phyloP scores from a whole-genome alignment of 2,113 vertebrate genomes.

The Rhea americana region DNA sequence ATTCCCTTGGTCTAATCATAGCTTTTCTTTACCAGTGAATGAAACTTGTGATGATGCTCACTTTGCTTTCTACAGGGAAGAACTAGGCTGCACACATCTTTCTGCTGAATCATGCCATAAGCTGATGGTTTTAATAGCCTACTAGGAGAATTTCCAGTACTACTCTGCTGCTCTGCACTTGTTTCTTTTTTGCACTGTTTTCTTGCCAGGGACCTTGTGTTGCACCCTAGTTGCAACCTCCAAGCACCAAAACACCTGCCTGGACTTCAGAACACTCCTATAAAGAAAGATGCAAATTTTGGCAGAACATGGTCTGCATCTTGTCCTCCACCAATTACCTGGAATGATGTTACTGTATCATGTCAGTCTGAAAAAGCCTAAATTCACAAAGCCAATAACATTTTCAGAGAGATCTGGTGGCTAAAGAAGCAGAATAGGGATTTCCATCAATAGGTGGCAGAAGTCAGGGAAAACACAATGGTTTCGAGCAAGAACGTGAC shows the following conservation, averaged over 20 bases:
- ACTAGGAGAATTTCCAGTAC: not conserved
- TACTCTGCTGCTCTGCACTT: not conserved
- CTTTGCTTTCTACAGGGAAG: not conserved
- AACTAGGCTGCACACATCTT: not conserved
- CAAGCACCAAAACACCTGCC: not conserved
- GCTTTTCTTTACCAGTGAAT: not conserved
- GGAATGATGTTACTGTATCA: not conserved
- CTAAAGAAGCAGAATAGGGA: not conserved
- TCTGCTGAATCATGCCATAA: not conserved
- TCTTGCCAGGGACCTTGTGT: not conserved
- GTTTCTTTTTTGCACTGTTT: not conserved
- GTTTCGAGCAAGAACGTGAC: not conserved
- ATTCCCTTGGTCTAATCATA: not conserved
- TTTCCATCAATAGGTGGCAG: not conserved
- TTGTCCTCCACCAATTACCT: not conserved
- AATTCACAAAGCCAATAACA: not conserved
- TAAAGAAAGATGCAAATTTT: not conserved
- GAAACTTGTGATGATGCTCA: not conserved
- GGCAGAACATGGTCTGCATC: not conserved
- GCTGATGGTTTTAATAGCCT: not conserved
- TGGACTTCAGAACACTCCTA: not conserved
- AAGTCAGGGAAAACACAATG: slow-evolving; percentile 15
- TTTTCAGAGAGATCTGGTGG: not conserved
- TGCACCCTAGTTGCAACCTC: not conserved
- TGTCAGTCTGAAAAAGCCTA: not conserved